phyloP scores from a whole-genome alignment of 1,140 invertebrate genomes.

The Pectinophora gossypiella region DNA sequence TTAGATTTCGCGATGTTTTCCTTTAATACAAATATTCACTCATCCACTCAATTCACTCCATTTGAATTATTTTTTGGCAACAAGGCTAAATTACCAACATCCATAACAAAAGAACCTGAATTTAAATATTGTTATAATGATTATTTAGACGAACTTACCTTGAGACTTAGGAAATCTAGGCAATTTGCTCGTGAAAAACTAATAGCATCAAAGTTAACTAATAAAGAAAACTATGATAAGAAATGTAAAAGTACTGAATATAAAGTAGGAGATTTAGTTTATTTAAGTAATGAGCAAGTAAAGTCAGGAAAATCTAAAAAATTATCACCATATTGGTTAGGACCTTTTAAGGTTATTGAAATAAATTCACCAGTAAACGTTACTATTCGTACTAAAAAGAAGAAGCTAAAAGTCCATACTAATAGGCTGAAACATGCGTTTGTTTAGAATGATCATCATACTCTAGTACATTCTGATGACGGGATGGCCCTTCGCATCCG shows the following conservation, averaged over 20 bases:
- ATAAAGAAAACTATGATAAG: conserved; percentile 1
- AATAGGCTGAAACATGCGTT: conserved; percentile 4
- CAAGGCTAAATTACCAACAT: neutral
- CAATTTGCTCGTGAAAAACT: neutral
- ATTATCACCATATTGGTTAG: conserved; percentile 6
- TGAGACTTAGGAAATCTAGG: neutral
- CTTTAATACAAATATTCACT: conserved; percentile 44
- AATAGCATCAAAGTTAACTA: neutral
- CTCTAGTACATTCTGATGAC: no score
- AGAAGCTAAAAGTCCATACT: neutral
- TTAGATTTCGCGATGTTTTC: conserved; percentile 45
- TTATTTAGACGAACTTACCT: neutral
- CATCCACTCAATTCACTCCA: conserved; percentile 28
- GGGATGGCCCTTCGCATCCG: no score
- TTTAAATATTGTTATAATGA: conserved; percentile 5
- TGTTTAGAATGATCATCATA: conserved; percentile 5
- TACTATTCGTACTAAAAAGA: neutral
- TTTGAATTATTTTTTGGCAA: conserved; percentile 33
- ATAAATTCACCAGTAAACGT: conserved; percentile 2
- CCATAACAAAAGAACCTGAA: neutral
- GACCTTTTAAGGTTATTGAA: neutral
- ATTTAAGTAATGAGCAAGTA: conserved; percentile 1
- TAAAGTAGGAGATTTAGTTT: neutral
- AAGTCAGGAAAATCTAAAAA: conserved; percentile 2
- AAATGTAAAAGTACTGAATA: neutral